A percentile compares a stretch with the other conserved stretches of the same genome.
phyloP scores from a whole-genome alignment of 2,797 vertebrate species.

The Alectoris magna region DNA sequence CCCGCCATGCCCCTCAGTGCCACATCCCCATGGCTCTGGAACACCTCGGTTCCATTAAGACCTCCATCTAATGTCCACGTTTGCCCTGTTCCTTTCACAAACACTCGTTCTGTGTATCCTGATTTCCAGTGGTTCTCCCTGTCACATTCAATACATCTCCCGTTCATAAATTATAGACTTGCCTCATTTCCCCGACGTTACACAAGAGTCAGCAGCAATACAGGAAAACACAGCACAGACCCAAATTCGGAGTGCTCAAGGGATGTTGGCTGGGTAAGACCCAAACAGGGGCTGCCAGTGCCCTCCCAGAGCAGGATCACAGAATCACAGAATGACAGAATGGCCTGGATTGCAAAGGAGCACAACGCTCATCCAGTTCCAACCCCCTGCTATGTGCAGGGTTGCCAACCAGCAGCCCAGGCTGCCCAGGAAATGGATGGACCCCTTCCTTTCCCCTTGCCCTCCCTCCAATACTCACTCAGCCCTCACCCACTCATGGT shows the following conservation, averaged over 20 bases:
- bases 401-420: too few relatives aligned
- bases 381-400: too few relatives aligned
- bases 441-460: background rate
- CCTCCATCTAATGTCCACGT: background rate
- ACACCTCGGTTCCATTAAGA: background rate
- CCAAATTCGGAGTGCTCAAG: background rate
- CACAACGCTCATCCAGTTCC: too few relatives aligned
- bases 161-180: background rate
- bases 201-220: background rate
- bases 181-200: background rate
- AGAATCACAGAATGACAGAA: too few relatives aligned
- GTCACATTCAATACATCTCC: constrained; percentile 7
- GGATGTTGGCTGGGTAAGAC: background rate
- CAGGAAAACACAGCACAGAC: background rate
- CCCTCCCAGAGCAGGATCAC: background rate
- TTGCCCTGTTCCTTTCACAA: background rate
- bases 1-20: too few relatives aligned
- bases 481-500: background rate
- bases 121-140: constrained; percentile 7
- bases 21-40: too few relatives aligned
- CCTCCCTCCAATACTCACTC: background rate
- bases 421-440: too few relatives aligned
- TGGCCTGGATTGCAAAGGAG: too few relatives aligned
- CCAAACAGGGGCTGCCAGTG: background rate
- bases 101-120: background rate